Conservation (phyloP, 2,888 invertebrate genomes). For the Pimpla rufipes region DNA sequence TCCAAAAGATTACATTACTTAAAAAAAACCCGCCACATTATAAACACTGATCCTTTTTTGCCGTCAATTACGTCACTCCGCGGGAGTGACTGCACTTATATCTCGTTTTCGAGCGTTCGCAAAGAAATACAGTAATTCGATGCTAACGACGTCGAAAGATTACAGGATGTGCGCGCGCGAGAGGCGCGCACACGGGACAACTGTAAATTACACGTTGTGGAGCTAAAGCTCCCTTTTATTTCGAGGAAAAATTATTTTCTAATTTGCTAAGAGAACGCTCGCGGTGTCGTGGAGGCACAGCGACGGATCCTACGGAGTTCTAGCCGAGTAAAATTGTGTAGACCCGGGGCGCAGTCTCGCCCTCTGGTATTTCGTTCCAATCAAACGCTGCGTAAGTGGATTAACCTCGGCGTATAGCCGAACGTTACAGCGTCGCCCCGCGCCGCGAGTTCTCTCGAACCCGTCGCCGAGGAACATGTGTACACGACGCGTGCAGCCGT, state of each 20-base stretch:
- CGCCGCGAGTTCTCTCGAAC: slow-evolving; percentile 56
- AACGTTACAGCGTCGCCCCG: slow-evolving; percentile 42
- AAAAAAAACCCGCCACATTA: no score
- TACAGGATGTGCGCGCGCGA: not conserved
- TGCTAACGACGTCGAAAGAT: not conserved
- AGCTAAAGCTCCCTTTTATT: slow-evolving; percentile 15
- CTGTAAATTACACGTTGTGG: slow-evolving; percentile 17
- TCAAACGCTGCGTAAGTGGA: slow-evolving; percentile 70
- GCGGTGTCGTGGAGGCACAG: not conserved
- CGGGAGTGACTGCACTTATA: not conserved
- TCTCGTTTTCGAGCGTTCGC: not conserved
- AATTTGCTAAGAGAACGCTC: slow-evolving; percentile 29
- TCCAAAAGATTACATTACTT: no score
- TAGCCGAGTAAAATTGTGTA: not conserved
- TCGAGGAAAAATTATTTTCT: slow-evolving; percentile 28
- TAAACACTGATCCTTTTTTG: no score
- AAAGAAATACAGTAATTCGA: not conserved
- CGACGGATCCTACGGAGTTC: not conserved
- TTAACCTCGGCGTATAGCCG: slow-evolving; percentile 65
- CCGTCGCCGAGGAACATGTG: slow-evolving; percentile 30
- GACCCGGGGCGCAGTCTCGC: not conserved
- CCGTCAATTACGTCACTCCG: not conserved
- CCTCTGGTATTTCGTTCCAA: slow-evolving; percentile 64
- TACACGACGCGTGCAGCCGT: slow-evolving; percentile 26
- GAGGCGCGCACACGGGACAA: not conserved